phyloP scores from a whole-genome alignment of 2,888 invertebrate species.

The Gryllus longicercus region DNA sequence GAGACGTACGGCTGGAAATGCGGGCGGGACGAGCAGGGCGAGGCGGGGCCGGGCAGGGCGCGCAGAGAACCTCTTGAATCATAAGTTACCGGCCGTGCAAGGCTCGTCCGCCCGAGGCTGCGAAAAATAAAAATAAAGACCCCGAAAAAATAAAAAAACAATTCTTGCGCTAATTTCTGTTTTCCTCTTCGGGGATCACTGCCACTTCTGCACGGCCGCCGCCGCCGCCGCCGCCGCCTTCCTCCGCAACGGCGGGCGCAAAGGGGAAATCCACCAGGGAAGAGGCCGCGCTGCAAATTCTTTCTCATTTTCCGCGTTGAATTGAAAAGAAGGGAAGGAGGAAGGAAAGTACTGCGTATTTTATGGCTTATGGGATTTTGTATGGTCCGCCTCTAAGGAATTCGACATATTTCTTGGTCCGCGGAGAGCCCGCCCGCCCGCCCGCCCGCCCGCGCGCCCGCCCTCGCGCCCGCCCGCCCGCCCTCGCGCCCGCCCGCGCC shows the following conservation, averaged over 20 bases:
- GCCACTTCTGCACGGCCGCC: not conserved
- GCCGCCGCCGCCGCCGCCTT: no score
- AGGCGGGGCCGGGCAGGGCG: not conserved
- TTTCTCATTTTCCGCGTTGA: conserved; percentile 34
- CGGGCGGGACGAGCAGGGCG: not conserved
- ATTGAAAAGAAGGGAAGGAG: conserved; percentile 33
- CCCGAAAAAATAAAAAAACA: not conserved
- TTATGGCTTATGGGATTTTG: conserved; percentile 37
- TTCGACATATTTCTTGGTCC: conserved; percentile 36
- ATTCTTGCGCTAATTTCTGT: not conserved
- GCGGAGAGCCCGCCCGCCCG: not conserved
- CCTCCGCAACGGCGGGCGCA: not conserved
- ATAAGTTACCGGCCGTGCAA: not conserved
- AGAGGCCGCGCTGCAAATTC: conserved; percentile 28
- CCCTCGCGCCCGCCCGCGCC: not conserved
- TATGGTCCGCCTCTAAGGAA: conserved; percentile 35
- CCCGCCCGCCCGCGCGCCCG: not conserved
- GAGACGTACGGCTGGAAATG: not conserved
- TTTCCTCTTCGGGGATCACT: not conserved
- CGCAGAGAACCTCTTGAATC: not conserved
- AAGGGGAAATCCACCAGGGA: not conserved
- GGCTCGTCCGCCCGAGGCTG: not conserved
- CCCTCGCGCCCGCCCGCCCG: not conserved
- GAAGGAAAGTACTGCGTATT: conserved; percentile 35
- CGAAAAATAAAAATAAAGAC: no score